These are phyloP conservation scores for Moxostoma hubbsi DNA, from an alignment of 2,797 vertebrate species.

Conservation along the genomic window DNA sequence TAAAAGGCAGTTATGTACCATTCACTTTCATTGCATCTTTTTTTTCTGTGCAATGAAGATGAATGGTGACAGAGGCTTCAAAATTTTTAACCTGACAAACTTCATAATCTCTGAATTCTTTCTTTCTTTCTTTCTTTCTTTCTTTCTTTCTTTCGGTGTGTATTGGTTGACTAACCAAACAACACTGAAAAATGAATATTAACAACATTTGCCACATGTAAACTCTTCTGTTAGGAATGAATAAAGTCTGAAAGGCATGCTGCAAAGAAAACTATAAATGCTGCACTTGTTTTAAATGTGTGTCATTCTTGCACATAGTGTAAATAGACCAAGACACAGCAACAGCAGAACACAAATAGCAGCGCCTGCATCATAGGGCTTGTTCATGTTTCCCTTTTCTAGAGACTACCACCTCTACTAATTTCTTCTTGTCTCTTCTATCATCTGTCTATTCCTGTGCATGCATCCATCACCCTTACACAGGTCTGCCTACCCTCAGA, in stretches of 20 bases:
- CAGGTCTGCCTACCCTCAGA: conserved; percentile 44
- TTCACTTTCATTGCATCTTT: too few species aligned
- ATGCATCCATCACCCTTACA: conserved; percentile 41
- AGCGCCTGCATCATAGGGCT: conserved; percentile 8
- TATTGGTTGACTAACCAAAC: too few species aligned
- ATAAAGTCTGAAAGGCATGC: neutral
- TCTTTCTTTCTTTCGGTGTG: too few species aligned
- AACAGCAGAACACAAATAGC: conserved; percentile 39
- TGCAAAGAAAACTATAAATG: neutral
- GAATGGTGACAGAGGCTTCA: too few species aligned
- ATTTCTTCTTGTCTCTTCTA: conserved; percentile 1
- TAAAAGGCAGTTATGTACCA: too few species aligned
- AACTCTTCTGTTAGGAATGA: too few species aligned
- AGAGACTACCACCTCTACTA: neutral
- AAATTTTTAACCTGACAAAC: too few species aligned
- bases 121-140: too few species aligned
- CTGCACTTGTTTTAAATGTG: conserved; percentile 18
- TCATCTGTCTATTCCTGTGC: neutral
- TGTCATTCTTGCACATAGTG: conserved; percentile 4
- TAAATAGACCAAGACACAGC: conserved; percentile 14
- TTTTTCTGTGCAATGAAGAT: too few species aligned
- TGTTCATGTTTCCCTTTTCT: conserved; percentile 11
- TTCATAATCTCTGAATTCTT: too few species aligned
- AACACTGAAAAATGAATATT: neutral
- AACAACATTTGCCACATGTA: too few species aligned